phyloP scores from a whole-genome alignment of 2,888 invertebrate genomes.

The Chaitophorus viminalis region DNA sequence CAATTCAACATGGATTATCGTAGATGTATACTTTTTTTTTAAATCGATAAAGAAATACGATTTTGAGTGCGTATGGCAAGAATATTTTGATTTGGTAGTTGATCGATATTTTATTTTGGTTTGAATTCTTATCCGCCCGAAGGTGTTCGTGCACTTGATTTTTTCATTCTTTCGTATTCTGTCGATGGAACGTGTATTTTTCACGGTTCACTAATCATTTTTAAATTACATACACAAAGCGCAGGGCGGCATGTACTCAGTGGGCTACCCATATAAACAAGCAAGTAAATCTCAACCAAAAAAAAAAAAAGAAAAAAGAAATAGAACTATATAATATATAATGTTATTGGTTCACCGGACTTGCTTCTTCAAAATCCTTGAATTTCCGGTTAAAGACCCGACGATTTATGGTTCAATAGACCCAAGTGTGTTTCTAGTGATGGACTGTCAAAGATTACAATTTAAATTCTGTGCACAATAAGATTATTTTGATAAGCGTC shows the following conservation, averaged over 20 bases:
- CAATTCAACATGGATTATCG: background rate
- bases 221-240: slow-evolving; percentile 57
- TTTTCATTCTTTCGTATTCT: slow-evolving; percentile 32
- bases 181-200: slow-evolving; percentile 58
- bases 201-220: slow-evolving; percentile 61
- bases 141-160: slow-evolving; percentile 58
- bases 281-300: slow-evolving; percentile 32
- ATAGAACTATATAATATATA: slow-evolving; percentile 8
- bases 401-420: slow-evolving; percentile 48
- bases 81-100: slow-evolving; percentile 27
- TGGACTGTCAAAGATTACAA: slow-evolving; percentile 7
- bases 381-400: slow-evolving; percentile 55
- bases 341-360: slow-evolving; percentile 17
- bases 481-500: background rate
- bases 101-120: slow-evolving; percentile 47
- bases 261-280: slow-evolving; percentile 30
- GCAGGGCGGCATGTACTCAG: slow-evolving; percentile 19
- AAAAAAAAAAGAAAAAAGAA: too few species aligned
- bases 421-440: slow-evolving; percentile 22
- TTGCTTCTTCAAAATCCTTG: slow-evolving; percentile 33
- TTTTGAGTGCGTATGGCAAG: slow-evolving; percentile 3
- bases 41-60: background rate
- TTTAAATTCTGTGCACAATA: slow-evolving; percentile 7
- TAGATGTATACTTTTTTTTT: background rate
- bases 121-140: slow-evolving; percentile 23